Evolutionary conservation across 2,113 vertebrate species (phyloP), one percentile per base, ranked within the genome.

Genomic region (Telmatochromis brachygnathus): DNA sequence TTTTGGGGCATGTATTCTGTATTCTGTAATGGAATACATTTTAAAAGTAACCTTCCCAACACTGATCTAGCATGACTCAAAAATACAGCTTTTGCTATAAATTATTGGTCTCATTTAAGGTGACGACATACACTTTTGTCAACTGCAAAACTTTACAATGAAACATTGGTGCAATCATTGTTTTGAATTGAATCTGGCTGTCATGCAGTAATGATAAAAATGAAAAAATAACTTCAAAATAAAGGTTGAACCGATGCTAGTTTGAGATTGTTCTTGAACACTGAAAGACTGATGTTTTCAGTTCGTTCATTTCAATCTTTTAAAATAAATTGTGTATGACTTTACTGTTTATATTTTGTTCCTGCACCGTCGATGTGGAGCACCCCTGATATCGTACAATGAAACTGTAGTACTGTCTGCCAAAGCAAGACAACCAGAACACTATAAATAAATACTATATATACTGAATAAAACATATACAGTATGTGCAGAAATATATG

Each of bases 261-360:
- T 47, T 75, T 75, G 68, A 28, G 14, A 42, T 70, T 42, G 37
- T 42, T 70, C 37, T 70, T 70, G 65, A 42, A 70, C 65, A 39
- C 13, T 23, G 12, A 70, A 70, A 70, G 7, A 42, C 7, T 6
- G 3, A 15, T 42, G 37, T 21, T 14, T 75, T 47, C 23, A 47
- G 8, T 28, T 75, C 3, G 1, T 75, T 75, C 14, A 28, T 26
- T 73, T 26, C 21, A 73, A 1, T 37, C 9, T 65, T 21, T 68
- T 68, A 68, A 68, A 68, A 7, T 68, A 37, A 68, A 37, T 21
- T 21, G 33, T 37, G 19, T 37, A 37, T 68, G 33, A 21, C 33
- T 68, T 68, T 21, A 68, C 19, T 68, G 19, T 21, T 68, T 68
- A 21, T 13, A 37, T 21, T 65, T 65, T 37, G 10, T 65, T 65